Conservation (phyloP, 2,113 vertebrate genomes). For the Sylvia atricapilla region DNA sequence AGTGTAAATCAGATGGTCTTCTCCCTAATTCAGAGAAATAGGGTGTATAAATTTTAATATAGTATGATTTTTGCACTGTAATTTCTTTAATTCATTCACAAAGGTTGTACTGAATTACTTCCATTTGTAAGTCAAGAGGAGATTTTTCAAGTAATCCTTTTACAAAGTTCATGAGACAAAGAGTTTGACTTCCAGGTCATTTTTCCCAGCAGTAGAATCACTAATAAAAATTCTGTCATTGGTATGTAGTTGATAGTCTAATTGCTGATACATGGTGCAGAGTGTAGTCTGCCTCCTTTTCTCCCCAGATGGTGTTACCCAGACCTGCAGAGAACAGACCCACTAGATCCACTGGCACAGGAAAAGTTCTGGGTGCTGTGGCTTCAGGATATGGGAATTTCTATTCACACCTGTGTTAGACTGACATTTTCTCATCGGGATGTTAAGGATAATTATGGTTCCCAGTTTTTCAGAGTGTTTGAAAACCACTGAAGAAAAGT, state of each 20-base stretch:
- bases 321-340: background rate
- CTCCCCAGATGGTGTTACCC: background rate
- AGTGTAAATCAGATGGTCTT: background rate
- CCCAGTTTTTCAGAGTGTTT: background rate
- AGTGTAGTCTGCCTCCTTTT: background rate
- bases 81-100: background rate
- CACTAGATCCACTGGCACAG: background rate
- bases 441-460: background rate
- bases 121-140: background rate
- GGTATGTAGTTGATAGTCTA: background rate
- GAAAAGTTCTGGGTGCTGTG: background rate
- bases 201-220: background rate
- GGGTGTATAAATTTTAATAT: background rate
- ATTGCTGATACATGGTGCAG: background rate
- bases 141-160: background rate
- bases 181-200: constrained; percentile 11
- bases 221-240: background rate
- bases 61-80: background rate
- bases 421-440: background rate
- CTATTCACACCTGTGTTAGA: background rate
- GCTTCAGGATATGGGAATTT: background rate
- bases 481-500: background rate
- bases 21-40: background rate
- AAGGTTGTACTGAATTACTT: background rate
- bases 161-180: background rate